Base-by-base conservation (phyloP, 2,797 vertebrate species). In the Gobionotothen gibberifrons region DNA sequence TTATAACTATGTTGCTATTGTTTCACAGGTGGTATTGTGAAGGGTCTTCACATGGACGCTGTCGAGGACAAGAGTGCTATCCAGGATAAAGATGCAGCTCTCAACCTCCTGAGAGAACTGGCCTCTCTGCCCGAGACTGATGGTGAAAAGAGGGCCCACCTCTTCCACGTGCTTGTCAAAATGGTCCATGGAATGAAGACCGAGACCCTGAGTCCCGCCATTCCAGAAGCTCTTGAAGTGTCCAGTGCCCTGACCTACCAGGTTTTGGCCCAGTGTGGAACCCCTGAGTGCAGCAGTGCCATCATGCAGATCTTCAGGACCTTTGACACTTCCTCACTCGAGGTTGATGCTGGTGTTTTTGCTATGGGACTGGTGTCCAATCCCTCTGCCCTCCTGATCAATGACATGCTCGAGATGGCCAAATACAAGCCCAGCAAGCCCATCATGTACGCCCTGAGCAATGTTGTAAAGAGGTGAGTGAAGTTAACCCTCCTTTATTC, bases 241-340 rank as follows among this genome's bases (percentile, higher is more conserved):
- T 95, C 93, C 76, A 83, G 92, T 46, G 90, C 94, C 21, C 84
- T 99, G 86, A 96, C 96, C 21, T 80, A 96, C 64, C 97, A 99
- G 91, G 95, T 95, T 51, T 90, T 99, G 88, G 88, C 90, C 64
- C 98, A 99, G 90, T 99, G 98, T 0, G 98, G 98, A 65, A 97
- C 96, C 49, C 93, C 96, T 13, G 96, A 97, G 80, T 99, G 97
- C 88, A 97, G 94, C 74, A 94, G 94, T 47, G 94, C 92, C 63
- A 93, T 99, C 86, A 94, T 98, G 89, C 94, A 94, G 76, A 94
- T 96, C 85, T 90, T 99, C 75, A 95, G 95, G 76, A 94, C 78
- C 10, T 93, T 93, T 26, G 91, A 93, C 0, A 81, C 78, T 44
- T 90, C 93, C 19, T 90, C 95, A 0, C 10, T 96, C 0, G 81